Conservation (phyloP, 2,888 invertebrate species). For the Eupithecia subfuscata region DNA sequence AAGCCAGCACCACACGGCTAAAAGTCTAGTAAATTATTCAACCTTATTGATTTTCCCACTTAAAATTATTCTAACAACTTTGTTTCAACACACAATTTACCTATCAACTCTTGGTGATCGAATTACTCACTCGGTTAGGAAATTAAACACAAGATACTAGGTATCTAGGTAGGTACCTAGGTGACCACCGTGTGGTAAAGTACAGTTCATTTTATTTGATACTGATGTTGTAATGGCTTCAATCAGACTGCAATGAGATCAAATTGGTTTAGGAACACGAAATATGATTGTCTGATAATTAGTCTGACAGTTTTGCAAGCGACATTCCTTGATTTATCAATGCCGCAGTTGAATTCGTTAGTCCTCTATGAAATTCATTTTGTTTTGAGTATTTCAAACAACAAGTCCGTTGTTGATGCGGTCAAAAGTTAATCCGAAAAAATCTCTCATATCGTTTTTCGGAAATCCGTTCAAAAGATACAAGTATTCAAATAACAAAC, state of each 20-base stretch:
- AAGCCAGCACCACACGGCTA: too few relatives aligned
- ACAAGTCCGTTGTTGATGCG: too few relatives aligned
- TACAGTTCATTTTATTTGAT: slow-evolving; percentile 64
- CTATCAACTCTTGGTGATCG: slow-evolving; percentile 65
- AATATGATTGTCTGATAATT: slow-evolving; percentile 45
- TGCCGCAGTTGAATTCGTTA: neutral
- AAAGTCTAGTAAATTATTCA: neutral
- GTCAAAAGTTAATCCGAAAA: too few relatives aligned
- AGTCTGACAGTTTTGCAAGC: slow-evolving; percentile 39
- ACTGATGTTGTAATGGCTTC: slow-evolving; percentile 67
- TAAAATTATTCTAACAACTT: slow-evolving; percentile 29
- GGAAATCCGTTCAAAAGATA: too few relatives aligned
- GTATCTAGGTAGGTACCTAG: slow-evolving; percentile 46
- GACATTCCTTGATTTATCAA: slow-evolving; percentile 28
- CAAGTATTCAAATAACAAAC: too few relatives aligned
- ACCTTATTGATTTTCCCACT: slow-evolving; percentile 22
- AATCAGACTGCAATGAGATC: slow-evolving; percentile 58
- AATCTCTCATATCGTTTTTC: too few relatives aligned
- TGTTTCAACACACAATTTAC: slow-evolving; percentile 43
- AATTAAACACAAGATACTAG: slow-evolving; percentile 62
- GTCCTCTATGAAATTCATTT: neutral
- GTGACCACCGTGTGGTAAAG: slow-evolving; percentile 67
- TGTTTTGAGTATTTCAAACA: neutral
- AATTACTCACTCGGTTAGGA: slow-evolving; percentile 69
- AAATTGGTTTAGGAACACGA: slow-evolving; percentile 52